These are phyloP conservation scores for Hylia prasina DNA, from an alignment of 2,113 vertebrate genomes.

Conservation along the genomic window DNA sequence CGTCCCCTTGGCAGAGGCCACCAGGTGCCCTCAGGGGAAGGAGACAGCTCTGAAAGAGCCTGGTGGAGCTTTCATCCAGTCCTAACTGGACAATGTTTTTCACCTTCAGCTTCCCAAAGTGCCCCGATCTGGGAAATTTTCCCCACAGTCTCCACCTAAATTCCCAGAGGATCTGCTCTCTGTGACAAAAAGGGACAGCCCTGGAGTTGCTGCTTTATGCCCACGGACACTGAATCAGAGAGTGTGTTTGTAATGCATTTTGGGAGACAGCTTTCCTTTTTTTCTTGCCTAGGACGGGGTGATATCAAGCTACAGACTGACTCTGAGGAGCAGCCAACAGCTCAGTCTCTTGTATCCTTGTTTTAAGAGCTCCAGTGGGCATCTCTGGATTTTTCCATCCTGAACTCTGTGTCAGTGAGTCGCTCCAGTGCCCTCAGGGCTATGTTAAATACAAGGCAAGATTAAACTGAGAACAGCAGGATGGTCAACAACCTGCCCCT, in stretches of 20 bases:
- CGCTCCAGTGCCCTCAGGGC: not conserved
- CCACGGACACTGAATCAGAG: accelerated
- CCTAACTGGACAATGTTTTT: not conserved
- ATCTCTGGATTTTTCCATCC: not conserved
- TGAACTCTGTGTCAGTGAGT: not conserved
- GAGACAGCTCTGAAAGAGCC: not conserved
- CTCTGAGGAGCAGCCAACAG: not conserved
- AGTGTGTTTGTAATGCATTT: not conserved
- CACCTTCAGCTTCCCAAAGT: not conserved
- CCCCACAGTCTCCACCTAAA: not conserved
- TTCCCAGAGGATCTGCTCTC: not conserved
- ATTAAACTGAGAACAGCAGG: not conserved
- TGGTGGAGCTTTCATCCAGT: not conserved
- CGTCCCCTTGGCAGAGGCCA: not conserved
- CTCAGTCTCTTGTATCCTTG: not conserved
- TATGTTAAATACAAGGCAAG: not conserved
- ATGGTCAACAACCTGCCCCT: not conserved
- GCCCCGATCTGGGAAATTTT: not conserved
- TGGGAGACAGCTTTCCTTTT: not conserved
- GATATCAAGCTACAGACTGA: not conserved
- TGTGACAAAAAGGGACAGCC: not conserved
- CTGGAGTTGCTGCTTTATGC: not conserved
- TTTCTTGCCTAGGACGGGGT: not conserved
- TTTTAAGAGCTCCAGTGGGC: not conserved
- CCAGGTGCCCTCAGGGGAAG: not conserved